A percentile compares a stretch with the other conserved stretches of the same genome.
phyloP scores from a whole-genome alignment of 2,888 invertebrate species.

The Timema podura region DNA sequence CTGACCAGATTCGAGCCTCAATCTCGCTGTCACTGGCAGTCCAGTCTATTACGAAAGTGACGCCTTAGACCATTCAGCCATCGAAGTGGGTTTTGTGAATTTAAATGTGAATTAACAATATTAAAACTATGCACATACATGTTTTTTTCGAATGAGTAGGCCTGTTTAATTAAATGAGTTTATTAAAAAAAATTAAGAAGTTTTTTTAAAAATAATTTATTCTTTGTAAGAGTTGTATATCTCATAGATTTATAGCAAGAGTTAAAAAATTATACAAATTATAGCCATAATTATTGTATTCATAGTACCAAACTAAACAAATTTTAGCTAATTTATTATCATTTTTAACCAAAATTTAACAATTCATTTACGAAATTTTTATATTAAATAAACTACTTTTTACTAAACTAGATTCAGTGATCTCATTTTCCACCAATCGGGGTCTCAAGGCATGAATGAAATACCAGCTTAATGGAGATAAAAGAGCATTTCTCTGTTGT shows the following conservation, averaged over 20 bases:
- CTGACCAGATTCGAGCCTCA: too few relatives aligned
- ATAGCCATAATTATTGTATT: background rate
- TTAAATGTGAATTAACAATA: too few relatives aligned
- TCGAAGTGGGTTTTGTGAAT: too few relatives aligned
- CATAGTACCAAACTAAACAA: background rate
- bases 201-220: background rate
- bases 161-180: background rate
- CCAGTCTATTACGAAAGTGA: too few relatives aligned
- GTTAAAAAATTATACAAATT: background rate
- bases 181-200: background rate
- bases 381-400: too few relatives aligned
- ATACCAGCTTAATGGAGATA: background rate
- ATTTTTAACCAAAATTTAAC: background rate
- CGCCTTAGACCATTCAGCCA: too few relatives aligned
- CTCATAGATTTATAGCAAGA: background rate
- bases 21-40: too few relatives aligned
- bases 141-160: background rate
- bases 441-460: too few relatives aligned
- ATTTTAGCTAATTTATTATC: background rate
- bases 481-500: too few relatives aligned
- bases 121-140: too few relatives aligned
- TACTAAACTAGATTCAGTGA: too few relatives aligned
- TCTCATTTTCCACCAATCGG: too few relatives aligned
- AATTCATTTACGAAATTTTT: background rate
- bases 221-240: background rate